A percentile compares a stretch with the other conserved stretches of the same genome.
Evolutionary conservation across 2,888 invertebrate genomes (phyloP).

Genomic region (Melinaea menophilus): DNA sequence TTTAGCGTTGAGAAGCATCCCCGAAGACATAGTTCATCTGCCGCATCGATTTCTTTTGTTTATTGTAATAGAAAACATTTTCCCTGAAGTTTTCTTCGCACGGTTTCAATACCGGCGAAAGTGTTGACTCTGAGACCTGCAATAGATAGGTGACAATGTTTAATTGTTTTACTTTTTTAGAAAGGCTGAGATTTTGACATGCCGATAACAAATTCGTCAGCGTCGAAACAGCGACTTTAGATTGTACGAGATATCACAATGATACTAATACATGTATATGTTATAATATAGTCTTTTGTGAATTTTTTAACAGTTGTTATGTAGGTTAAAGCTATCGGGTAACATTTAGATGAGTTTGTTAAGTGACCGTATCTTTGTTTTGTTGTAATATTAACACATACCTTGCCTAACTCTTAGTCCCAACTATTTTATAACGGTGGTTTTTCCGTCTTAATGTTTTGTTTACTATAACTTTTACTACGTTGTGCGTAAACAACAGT

Average conservation of each 20-base stretch:
- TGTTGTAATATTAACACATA: constrained; percentile 36
- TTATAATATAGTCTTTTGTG: constrained; percentile 5
- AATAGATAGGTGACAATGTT: constrained; percentile 50
- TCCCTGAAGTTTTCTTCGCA: constrained; percentile 59
- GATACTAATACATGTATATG: neutral
- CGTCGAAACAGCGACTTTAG: neutral
- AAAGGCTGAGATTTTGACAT: constrained; percentile 35
- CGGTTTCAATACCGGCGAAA: constrained; percentile 68
- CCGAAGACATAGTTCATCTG: constrained; percentile 63
- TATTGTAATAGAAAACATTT: constrained; percentile 59
- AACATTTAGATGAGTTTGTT: constrained; percentile 60
- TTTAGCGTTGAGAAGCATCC: constrained; percentile 41
- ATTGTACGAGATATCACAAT: neutral
- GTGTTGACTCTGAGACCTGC: constrained; percentile 63
- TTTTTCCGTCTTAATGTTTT: too few relatives aligned
- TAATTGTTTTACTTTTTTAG: constrained; percentile 44
- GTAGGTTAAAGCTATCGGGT: constrained; percentile 51
- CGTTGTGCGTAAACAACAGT: too few relatives aligned
- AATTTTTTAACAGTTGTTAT: constrained; percentile 19
- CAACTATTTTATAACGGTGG: too few relatives aligned
- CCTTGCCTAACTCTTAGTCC: constrained; percentile 40
- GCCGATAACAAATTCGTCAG: neutral
- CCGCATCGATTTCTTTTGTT: constrained; percentile 49
- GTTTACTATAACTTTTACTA: too few relatives aligned
- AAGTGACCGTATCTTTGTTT: constrained; percentile 49